Evolutionary conservation across 2,888 invertebrate genomes (phyloP).

Genomic region (Danaus chrysippus): DNA sequence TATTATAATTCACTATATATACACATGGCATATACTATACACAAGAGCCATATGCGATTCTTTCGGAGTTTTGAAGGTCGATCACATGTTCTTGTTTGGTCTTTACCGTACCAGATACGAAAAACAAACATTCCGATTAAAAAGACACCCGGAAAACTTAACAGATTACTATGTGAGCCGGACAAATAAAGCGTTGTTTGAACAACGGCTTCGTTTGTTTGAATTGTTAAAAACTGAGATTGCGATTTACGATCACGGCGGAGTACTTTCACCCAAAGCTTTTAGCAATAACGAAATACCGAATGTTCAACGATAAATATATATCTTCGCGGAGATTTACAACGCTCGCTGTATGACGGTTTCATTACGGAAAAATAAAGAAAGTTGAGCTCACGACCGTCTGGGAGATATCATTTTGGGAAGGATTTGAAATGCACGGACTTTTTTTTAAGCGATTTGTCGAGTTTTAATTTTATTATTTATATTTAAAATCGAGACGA

Average conservation of each 20-base stretch:
- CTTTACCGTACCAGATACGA: neutral
- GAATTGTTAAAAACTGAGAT: neutral
- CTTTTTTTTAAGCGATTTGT: too few species aligned
- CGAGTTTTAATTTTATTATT: too few species aligned
- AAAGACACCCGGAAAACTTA: neutral
- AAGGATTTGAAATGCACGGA: too few species aligned
- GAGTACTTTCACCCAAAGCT: neutral
- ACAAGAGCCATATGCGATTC: too few species aligned
- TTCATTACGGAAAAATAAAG: too few species aligned
- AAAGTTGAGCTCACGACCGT: neutral
- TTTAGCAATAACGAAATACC: neutral
- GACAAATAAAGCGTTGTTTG: neutral
- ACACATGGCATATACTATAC: too few species aligned
- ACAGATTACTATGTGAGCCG: neutral
- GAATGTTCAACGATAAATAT: neutral
- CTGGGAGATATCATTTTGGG: constrained; percentile 1
- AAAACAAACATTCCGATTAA: constrained; percentile 9
- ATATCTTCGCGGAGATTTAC: too few species aligned
- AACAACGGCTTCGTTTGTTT: neutral
- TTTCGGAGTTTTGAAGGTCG: too few species aligned
- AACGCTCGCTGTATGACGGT: too few species aligned
- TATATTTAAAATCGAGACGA: too few species aligned
- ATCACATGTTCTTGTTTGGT: constrained; percentile 4
- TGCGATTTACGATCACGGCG: neutral
- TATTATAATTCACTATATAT: too few species aligned